Evolutionary conservation across 2,888 invertebrate species (phyloP).

Genomic region (Mythimna lalbum): DNA sequence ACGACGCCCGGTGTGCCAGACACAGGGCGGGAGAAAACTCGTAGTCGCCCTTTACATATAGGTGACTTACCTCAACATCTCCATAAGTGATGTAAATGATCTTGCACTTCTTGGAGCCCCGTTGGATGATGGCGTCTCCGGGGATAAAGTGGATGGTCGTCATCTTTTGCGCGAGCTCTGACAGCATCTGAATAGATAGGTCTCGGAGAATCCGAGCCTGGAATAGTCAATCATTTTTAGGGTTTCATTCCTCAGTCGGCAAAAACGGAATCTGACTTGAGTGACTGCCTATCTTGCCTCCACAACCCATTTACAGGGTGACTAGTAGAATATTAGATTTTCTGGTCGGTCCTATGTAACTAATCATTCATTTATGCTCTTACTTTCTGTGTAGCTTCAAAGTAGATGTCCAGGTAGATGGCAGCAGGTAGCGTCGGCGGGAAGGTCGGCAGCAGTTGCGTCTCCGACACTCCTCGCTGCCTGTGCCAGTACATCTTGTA

Average conservation of each 20-base stretch:
- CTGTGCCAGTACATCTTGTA: conserved; percentile 87
- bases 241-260: too few species aligned
- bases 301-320: too few species aligned
- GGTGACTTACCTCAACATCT: conserved; percentile 79
- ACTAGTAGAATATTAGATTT: too few species aligned
- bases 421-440: conserved; percentile 78
- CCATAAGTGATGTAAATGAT: conserved; percentile 83
- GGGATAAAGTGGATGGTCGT: conserved; percentile 82
- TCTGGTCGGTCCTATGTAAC: too few species aligned
- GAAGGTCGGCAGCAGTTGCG: conserved; percentile 76
- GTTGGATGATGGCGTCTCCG: conserved; percentile 81
- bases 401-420: conserved; percentile 81
- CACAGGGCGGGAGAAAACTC: too few species aligned
- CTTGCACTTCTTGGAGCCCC: conserved; percentile 74
- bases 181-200: conserved; percentile 78
- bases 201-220: conserved; percentile 80
- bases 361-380: neutral
- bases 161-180: conserved; percentile 81
- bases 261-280: too few species aligned
- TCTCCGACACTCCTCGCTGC: conserved; percentile 79
- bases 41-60: too few species aligned
- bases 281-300: too few species aligned
- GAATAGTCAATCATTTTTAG: conserved; percentile 10
- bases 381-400: conserved; percentile 84
- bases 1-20: too few species aligned